These are phyloP conservation scores for Nasonia oneida DNA, from an alignment of 2,888 invertebrate genomes.

Conservation along the genomic window DNA sequence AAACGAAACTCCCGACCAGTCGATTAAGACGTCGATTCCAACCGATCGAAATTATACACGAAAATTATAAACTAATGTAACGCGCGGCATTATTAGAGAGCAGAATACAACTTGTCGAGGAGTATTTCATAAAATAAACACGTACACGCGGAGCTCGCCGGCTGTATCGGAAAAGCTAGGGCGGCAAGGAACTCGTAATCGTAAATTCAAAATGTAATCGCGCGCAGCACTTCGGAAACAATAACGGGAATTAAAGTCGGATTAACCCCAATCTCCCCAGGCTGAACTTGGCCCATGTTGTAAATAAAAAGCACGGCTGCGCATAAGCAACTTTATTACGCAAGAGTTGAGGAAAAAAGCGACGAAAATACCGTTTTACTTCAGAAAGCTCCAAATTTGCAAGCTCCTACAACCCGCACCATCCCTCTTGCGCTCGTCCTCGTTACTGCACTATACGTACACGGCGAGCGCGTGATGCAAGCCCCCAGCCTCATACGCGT, in stretches of 20 bases:
- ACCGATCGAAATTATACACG: background rate
- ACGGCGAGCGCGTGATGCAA: slow-evolving; percentile 38
- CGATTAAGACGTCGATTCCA: slow-evolving; percentile 21
- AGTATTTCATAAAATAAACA: slow-evolving; percentile 44
- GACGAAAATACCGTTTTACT: slow-evolving; percentile 59
- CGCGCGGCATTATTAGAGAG: slow-evolving; percentile 27
- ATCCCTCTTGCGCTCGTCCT: background rate
- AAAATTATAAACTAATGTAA: slow-evolving; percentile 53
- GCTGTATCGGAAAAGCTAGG: slow-evolving; percentile 33
- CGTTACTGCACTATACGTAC: background rate
- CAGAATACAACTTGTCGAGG: background rate
- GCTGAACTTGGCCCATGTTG: background rate
- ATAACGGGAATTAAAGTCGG: slow-evolving; percentile 60
- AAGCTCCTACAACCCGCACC: background rate
- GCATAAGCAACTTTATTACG: slow-evolving; percentile 34
- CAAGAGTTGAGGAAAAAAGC: background rate
- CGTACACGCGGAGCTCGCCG: background rate
- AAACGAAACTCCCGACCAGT: slow-evolving; percentile 21
- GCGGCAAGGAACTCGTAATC: slow-evolving; percentile 47
- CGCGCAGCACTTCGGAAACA: slow-evolving; percentile 49
- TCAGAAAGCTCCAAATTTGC: background rate
- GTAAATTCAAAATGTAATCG: slow-evolving; percentile 60
- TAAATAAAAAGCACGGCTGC: background rate
- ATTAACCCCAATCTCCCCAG: slow-evolving; percentile 54
- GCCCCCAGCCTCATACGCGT: slow-evolving; percentile 76